Base-by-base conservation (phyloP, 2,797 vertebrate species). In the Uromys caudimaculatus region DNA sequence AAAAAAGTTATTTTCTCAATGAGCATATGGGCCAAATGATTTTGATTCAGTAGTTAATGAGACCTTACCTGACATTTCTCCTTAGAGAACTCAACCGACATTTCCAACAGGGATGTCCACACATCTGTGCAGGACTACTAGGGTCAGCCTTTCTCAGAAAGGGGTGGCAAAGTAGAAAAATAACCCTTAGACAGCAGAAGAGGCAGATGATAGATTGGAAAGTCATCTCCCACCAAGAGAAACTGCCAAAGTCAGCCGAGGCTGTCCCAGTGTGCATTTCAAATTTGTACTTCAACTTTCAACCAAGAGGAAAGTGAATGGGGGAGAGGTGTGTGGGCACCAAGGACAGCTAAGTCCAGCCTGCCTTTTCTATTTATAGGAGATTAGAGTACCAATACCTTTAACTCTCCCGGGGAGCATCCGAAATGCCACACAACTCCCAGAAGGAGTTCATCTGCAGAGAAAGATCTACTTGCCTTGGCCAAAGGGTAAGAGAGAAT, bases 401-500 rank as follows among this genome's bases (percentile, higher is more conserved):
- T 75, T 32, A 41, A 47, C 35, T 85, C 44, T 12, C 1, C 0
- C 52, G 13, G 64, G n/a, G 92, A 38, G 38, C 23, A 52, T 54
- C 27, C 67, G 29, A 17, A 95, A 92, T 50, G 60, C 23, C 4
- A 0, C 1, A 0, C 41, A 73, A 78, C 35, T 50, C 84, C 82
- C 82, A 75, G 69, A 76, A 88, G 67, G 73, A 89, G 79, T 86
- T 91, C 11, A 8, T 94, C 91, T 84, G 62, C 32, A 47, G 23
- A 90, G 56, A 88, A 95, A 92, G 38, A 86, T 52, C 73, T 13
- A 82, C 60, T 82, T 94, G 77, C 67, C 4, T 77, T 93, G 56
- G 56, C 54, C 7, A 47, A 91, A 7, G 19, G 10, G 14, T 58
- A 2, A 90, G 64, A 62, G 35, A 64, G 21, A 54, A 14, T 75